Evolutionary conservation across 1,140 invertebrate genomes (phyloP).

Genomic region (Drosophila novamexicana): DNA sequence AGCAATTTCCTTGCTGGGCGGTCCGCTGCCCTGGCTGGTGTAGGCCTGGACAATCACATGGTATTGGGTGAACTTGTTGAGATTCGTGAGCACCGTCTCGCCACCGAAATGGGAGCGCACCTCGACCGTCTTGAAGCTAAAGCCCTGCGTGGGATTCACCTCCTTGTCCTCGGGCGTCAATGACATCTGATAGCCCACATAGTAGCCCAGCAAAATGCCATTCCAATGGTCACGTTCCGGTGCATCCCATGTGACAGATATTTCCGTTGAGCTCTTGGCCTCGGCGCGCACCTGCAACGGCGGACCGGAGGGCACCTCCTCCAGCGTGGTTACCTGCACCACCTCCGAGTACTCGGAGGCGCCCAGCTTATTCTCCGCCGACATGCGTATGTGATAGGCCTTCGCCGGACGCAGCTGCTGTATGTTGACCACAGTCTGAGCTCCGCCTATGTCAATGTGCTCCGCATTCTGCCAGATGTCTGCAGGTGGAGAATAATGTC

Average conservation of each 20-base stretch:
- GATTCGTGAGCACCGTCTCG: conserved; percentile 87
- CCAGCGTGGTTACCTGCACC: conserved; percentile 91
- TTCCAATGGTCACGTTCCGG: conserved; percentile 95
- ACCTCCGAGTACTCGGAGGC: conserved; percentile 94
- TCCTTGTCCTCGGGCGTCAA: conserved; percentile 82
- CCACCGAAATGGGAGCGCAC: conserved; percentile 88
- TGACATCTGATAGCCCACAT: conserved; percentile 94
- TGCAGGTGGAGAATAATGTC: background rate
- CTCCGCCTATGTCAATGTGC: conserved; percentile 91
- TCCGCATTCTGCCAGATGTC: conserved; percentile 87
- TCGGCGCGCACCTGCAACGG: conserved; percentile 93
- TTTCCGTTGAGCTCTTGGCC: conserved; percentile 94
- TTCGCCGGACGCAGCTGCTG: conserved; percentile 93
- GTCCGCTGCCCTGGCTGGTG: conserved; percentile 95
- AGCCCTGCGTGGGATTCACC: conserved; percentile 85
- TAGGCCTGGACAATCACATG: conserved; percentile 96
- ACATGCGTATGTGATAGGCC: conserved; percentile 94
- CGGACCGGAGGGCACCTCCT: conserved; percentile 95
- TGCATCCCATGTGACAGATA: conserved; percentile 95
- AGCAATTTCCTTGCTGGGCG: conserved; percentile 92
- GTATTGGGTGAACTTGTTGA: conserved; percentile 95
- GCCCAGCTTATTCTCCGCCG: conserved; percentile 95
- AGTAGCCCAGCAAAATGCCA: conserved; percentile 96
- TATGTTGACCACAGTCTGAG: conserved; percentile 91
- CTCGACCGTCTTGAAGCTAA: conserved; percentile 90